Evolutionary conservation across 2,113 vertebrate genomes (phyloP).

Genomic region (Poecile atricapillus): DNA sequence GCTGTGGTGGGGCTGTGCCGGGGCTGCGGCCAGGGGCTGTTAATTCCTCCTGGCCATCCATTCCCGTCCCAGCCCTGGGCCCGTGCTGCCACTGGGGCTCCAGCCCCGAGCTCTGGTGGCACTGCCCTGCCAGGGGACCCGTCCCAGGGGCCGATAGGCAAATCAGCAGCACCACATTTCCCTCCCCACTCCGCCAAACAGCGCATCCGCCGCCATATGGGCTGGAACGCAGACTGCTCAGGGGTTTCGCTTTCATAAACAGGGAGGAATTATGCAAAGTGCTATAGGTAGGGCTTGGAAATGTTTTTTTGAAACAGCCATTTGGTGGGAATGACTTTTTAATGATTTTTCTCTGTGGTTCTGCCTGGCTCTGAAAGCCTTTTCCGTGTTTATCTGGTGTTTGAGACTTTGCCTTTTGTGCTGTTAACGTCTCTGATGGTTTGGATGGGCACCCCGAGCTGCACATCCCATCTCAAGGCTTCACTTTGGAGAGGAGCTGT

Average conservation of each 20-base stretch:
- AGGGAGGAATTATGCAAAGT: slow-evolving; percentile 21
- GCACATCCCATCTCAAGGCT: rapidly evolving
- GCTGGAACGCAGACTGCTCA: not conserved
- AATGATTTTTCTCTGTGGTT: not conserved
- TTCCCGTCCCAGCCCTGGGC: not conserved
- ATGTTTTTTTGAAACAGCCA: not conserved
- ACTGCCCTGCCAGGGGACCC: rapidly evolving
- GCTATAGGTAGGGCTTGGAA: not conserved
- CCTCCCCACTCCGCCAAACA: not conserved
- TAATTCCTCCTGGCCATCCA: not conserved
- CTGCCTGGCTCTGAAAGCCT: not conserved
- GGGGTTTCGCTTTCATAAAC: not conserved
- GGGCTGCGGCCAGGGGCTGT: not conserved
- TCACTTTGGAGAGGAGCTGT: not conserved
- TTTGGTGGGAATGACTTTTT: slow-evolving; percentile 22
- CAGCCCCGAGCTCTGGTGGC: rapidly evolving
- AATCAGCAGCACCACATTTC: not conserved
- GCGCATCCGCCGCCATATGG: not conserved
- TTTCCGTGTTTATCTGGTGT: not conserved
- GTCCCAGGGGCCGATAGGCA: not conserved
- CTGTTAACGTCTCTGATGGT: rapidly evolving
- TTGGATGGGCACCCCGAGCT: rapidly evolving
- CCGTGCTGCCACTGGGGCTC: not conserved
- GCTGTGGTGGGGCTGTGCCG: not conserved
- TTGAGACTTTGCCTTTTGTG: not conserved